Conservation (phyloP, 2,888 invertebrate species). For the Crematogaster levior region DNA sequence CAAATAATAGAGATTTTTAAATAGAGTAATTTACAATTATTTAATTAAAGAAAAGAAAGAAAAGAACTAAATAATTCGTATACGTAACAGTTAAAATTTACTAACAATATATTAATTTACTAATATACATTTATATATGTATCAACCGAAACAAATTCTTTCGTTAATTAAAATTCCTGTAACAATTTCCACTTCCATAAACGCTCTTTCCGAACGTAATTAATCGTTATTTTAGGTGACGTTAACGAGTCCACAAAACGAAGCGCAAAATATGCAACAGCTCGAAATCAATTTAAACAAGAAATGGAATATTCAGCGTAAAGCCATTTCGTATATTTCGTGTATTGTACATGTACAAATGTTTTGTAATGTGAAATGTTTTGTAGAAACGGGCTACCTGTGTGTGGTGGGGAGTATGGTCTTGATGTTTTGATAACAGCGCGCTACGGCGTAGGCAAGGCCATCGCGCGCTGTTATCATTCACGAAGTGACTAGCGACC, state of each 20-base stretch:
- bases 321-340: neutral
- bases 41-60: neutral
- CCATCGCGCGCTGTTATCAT: neutral
- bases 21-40: neutral
- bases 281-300: neutral
- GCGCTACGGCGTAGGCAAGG: neutral
- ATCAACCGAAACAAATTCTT: neutral
- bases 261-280: neutral
- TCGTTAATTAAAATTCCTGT: neutral
- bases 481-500: neutral
- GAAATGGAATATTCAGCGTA: neutral
- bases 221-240: no score
- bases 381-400: neutral
- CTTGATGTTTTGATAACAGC: neutral
- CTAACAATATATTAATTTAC: neutral
- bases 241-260: neutral
- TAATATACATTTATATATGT: neutral
- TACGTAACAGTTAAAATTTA: neutral
- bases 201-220: neutral
- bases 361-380: neutral
- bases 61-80: neutral
- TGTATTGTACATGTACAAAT: neutral
- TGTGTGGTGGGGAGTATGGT: neutral
- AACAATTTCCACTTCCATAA: constrained; percentile 10
- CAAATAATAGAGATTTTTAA: neutral